Percentiles rank a stretch among this genome's conserved stretches.
phyloP scores from a whole-genome alignment of 2,888 invertebrate genomes.

The Luperina nickerlii region DNA sequence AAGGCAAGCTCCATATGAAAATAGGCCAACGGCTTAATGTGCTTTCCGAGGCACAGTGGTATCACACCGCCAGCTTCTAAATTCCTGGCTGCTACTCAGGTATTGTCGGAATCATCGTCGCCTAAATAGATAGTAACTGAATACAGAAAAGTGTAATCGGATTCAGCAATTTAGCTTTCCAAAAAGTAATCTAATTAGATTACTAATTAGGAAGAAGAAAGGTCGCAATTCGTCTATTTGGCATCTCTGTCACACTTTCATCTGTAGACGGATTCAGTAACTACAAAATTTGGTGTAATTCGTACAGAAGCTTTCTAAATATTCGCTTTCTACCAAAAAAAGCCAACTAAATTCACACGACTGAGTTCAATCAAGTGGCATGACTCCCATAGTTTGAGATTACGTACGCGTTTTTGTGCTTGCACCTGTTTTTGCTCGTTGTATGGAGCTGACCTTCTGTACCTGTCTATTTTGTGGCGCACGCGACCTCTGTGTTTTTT shows the following conservation, averaged over 20 bases:
- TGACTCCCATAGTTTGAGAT: neutral
- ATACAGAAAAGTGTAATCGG: no score
- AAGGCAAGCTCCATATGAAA: neutral
- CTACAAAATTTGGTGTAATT: neutral
- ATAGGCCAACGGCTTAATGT: no score
- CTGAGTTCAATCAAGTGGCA: neutral
- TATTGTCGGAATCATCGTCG: neutral
- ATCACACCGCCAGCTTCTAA: no score
- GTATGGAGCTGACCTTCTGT: neutral
- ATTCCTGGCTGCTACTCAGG: no score
- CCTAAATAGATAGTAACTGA: neutral
- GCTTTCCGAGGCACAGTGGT: no score
- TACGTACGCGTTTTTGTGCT: neutral
- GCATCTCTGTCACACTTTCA: neutral
- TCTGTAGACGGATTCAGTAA: neutral
- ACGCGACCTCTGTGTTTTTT: slow-evolving; percentile 48
- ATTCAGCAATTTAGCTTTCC: no score
- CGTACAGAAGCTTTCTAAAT: neutral
- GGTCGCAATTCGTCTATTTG: neutral
- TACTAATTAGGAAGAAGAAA: neutral
- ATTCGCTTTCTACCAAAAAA: neutral
- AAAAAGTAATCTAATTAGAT: no score
- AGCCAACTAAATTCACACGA: neutral
- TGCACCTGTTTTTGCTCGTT: neutral
- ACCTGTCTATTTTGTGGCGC: neutral